Evolutionary conservation across 2,888 invertebrate genomes (phyloP).

Genomic region (Drosophila buzzatii): DNA sequence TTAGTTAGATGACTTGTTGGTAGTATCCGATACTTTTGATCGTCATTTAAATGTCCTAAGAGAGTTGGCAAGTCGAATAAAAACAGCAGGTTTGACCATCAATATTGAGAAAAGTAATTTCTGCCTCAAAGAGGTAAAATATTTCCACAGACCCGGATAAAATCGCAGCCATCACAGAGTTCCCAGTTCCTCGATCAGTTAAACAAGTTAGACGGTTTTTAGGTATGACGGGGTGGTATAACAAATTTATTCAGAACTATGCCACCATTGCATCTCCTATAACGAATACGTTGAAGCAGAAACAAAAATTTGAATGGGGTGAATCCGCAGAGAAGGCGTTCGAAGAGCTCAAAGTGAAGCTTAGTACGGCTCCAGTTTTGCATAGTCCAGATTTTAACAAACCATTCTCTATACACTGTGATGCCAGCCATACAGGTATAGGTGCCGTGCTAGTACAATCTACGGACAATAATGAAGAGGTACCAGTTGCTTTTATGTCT

Average conservation of each 20-base stretch:
- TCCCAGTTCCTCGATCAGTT: background rate
- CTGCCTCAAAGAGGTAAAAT: constrained; percentile 8
- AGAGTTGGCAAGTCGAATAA: background rate
- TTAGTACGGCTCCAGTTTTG: constrained; percentile 9
- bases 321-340: constrained; percentile 1
- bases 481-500: constrained; percentile 28
- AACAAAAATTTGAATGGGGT: constrained; percentile 8
- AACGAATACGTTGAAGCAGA: background rate
- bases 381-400: constrained; percentile 2
- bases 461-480: background rate
- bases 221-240: constrained; percentile 1
- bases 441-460: constrained; percentile 23
- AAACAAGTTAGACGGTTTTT: background rate
- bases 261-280: constrained; percentile 6
- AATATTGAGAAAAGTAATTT: constrained; percentile 13
- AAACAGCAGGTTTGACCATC: background rate
- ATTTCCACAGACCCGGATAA: constrained; percentile 20
- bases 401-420: constrained; percentile 23
- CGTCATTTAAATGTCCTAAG: constrained; percentile 5
- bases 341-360: constrained; percentile 1
- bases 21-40: constrained; percentile 9
- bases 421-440: constrained; percentile 25
- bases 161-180: constrained; percentile 6
- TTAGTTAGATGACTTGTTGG: constrained; percentile 11
- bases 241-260: constrained; percentile 1